Conservation (phyloP, 1,140 invertebrate genomes). For the Nasonia vitripennis region DNA sequence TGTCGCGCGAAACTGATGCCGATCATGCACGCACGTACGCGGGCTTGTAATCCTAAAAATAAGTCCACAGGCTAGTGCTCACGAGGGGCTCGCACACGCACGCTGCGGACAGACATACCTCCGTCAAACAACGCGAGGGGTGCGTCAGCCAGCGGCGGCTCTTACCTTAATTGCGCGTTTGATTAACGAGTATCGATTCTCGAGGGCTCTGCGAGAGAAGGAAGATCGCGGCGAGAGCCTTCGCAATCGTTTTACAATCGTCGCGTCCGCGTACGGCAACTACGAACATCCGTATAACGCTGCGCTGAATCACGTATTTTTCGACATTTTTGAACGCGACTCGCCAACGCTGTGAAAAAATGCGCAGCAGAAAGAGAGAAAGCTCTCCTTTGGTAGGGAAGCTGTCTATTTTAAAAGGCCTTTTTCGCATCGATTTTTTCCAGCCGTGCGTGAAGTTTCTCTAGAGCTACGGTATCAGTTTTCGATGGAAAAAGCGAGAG, state of each 20-base stretch:
- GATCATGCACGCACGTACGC: too few species aligned
- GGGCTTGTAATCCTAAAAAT: too few species aligned
- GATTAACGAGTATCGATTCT: constrained; percentile 17
- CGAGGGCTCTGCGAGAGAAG: too few species aligned
- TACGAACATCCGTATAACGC: too few species aligned
- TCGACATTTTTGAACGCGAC: too few species aligned
- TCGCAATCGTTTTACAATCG: too few species aligned
- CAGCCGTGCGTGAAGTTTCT: not conserved
- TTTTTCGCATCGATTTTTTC: not conserved
- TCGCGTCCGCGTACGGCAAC: too few species aligned
- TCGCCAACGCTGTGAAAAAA: too few species aligned
- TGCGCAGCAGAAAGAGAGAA: not conserved
- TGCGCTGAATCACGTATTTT: too few species aligned
- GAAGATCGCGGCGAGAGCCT: too few species aligned
- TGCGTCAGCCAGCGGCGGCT: constrained; percentile 3
- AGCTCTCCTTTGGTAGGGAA: not conserved
- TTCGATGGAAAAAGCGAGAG: not conserved
- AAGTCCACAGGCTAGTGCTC: too few species aligned
- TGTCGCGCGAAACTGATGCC: too few species aligned
- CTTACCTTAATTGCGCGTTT: constrained; percentile 37
- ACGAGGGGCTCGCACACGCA: not conserved
- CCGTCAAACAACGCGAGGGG: not conserved
- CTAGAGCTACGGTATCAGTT: not conserved
- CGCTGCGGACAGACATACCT: not conserved
- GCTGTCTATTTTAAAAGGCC: not conserved